These are phyloP conservation scores for Lamproptera curius DNA, from an alignment of 2,888 invertebrate genomes.

Conservation along the genomic window DNA sequence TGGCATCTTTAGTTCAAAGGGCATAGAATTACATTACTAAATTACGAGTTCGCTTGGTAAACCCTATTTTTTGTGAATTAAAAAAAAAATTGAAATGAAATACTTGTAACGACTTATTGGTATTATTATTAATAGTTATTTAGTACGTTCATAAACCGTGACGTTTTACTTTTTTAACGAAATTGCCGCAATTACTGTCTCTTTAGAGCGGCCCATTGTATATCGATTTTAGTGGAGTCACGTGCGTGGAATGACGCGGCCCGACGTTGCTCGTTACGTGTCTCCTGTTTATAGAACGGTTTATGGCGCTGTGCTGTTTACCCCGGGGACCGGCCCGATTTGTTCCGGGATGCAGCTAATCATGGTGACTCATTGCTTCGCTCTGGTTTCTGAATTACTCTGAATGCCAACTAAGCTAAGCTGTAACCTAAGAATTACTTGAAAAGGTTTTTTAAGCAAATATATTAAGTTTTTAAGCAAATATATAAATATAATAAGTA, in stretches of 20 bases:
- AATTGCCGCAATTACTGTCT: too few species aligned
- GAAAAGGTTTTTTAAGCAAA: background rate
- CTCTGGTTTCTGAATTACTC: background rate
- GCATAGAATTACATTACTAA: too few species aligned
- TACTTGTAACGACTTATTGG: too few species aligned
- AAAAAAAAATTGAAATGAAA: too few species aligned
- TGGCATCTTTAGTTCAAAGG: too few species aligned
- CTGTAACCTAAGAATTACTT: background rate
- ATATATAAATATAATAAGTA: background rate
- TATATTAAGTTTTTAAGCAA: background rate
- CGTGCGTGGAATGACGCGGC: slow-evolving; percentile 35
- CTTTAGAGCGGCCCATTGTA: background rate
- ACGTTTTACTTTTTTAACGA: too few species aligned
- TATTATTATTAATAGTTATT: too few species aligned
- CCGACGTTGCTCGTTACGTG: slow-evolving; percentile 37
- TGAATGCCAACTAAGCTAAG: background rate
- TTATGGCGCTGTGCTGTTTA: slow-evolving; percentile 28
- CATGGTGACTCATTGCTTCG: background rate
- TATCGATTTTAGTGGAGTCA: slow-evolving; percentile 6
- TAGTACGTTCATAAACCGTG: too few species aligned
- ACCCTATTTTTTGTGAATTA: too few species aligned
- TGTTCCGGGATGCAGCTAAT: slow-evolving; percentile 15
- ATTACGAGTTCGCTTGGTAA: too few species aligned
- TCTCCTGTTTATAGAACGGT: slow-evolving; percentile 39
- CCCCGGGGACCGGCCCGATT: slow-evolving; percentile 19